phyloP scores from a whole-genome alignment of 1,140 invertebrate species.

The Psilanteris sp. region DNA sequence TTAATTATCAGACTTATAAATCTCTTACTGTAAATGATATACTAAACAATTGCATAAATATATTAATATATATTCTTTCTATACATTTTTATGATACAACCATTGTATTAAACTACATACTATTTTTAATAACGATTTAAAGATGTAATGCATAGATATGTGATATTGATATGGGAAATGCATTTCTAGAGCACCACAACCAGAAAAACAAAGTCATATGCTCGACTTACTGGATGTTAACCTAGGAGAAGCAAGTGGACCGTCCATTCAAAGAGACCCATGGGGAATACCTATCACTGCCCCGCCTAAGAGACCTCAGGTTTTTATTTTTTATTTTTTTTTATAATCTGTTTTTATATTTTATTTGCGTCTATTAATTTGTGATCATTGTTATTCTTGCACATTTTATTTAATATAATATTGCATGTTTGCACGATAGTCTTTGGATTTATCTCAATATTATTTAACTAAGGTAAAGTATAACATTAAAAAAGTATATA shows the following conservation, averaged over 20 bases:
- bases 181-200: slow-evolving; percentile 70
- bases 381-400: neutral
- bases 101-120: too few species aligned
- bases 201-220: slow-evolving; percentile 85
- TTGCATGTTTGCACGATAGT: slow-evolving; percentile 73
- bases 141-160: too few species aligned
- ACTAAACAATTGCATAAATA: too few species aligned
- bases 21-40: too few species aligned
- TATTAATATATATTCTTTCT: too few species aligned
- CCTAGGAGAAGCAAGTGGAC: slow-evolving; percentile 82
- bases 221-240: slow-evolving; percentile 91
- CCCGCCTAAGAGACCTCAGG: slow-evolving; percentile 78
- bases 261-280: slow-evolving; percentile 82
- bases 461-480: slow-evolving; percentile 26
- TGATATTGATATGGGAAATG: too few species aligned
- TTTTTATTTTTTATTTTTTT: slow-evolving; percentile 59
- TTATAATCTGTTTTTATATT: slow-evolving; percentile 1
- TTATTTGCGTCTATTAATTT: neutral
- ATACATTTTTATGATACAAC: too few species aligned
- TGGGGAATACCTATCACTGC: slow-evolving; percentile 85
- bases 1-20: too few species aligned
- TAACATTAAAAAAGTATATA: too few species aligned
- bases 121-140: too few species aligned
- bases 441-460: slow-evolving; percentile 74
- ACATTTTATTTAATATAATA: slow-evolving; percentile 21